Conservation (phyloP, 2,888 invertebrate species). For the Eucriotettix oculatus region DNA sequence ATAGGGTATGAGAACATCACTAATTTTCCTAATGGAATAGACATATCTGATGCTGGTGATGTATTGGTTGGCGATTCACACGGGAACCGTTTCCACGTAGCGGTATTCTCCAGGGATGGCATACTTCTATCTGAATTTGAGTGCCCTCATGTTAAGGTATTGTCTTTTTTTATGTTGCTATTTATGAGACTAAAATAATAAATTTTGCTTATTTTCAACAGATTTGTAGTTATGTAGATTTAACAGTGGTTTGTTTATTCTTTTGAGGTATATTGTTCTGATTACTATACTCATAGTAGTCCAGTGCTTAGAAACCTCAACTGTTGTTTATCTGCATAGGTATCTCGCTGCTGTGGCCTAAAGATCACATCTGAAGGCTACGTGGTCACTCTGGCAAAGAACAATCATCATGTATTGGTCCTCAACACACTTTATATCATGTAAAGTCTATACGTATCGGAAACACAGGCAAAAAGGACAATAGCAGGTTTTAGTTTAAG, state of each 20-base stretch:
- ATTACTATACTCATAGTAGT: not conserved
- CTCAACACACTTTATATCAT: slow-evolving; percentile 85
- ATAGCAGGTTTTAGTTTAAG: no score
- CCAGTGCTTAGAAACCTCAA: not conserved
- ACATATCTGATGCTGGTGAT: slow-evolving; percentile 92
- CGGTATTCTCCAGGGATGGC: slow-evolving; percentile 84
- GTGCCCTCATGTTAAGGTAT: slow-evolving; percentile 91
- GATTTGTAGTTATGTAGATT: not conserved
- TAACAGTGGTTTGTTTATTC: not conserved
- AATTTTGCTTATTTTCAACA: no score
- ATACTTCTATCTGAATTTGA: slow-evolving; percentile 81
- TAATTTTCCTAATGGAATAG: slow-evolving; percentile 95
- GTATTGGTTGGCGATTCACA: slow-evolving; percentile 94
- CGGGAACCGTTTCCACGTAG: slow-evolving; percentile 94
- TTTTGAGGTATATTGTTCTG: not conserved
- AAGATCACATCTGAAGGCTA: slow-evolving; percentile 95
- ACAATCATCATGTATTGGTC: slow-evolving; percentile 96
- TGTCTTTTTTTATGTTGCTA: no score
- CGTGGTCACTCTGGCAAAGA: slow-evolving; percentile 91
- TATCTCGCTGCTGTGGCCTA: slow-evolving; percentile 92
- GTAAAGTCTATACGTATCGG: slow-evolving; percentile 35
- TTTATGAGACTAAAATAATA: no score
- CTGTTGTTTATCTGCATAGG: slow-evolving; percentile 37
- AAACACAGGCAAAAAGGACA: no score
- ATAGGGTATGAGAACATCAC: slow-evolving; percentile 93